A percentile compares a stretch with the other conserved stretches of the same genome.
Evolutionary conservation across 2,797 vertebrate species (phyloP).

Genomic region (Chiropotes sagulatus): DNA sequence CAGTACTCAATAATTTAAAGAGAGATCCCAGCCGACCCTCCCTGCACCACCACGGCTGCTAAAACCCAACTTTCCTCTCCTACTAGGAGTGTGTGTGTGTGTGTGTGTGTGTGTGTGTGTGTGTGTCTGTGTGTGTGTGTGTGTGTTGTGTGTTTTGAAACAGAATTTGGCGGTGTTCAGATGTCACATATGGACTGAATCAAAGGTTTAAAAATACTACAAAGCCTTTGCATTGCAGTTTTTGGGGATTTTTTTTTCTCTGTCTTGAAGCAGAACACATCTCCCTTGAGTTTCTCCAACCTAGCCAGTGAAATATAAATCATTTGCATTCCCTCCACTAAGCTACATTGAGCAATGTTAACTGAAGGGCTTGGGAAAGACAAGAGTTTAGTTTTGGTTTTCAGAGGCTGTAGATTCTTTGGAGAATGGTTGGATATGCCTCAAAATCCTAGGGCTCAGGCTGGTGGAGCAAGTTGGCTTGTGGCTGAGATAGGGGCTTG

Average conservation of each 20-base stretch:
- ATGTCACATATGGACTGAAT: conserved; percentile 85
- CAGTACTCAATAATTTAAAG: conserved; percentile 61
- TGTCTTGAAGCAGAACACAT: conserved; percentile 79
- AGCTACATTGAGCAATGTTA: conserved; percentile 71
- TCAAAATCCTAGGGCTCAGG: neutral
- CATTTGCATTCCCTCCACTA: conserved; percentile 72
- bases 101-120: conserved; percentile 61
- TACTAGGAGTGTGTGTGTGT: conserved; percentile 32
- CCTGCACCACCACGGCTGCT: conserved; percentile 24
- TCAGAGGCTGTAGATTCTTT: conserved; percentile 55
- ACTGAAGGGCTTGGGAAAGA: conserved; percentile 66
- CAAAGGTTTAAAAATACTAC: conserved; percentile 84
- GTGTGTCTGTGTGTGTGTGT: conserved; percentile 66
- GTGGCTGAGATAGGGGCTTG: neutral
- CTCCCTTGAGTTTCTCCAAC: conserved; percentile 78
- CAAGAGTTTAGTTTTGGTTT: conserved; percentile 57
- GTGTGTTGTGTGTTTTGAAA: conserved; percentile 68
- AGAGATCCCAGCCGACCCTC: conserved; percentile 26
- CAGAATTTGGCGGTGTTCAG: conserved; percentile 79
- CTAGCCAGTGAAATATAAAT: conserved; percentile 79
- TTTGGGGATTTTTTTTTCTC: conserved; percentile 30
- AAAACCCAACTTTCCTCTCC: conserved; percentile 75
- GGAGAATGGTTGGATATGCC: conserved; percentile 23
- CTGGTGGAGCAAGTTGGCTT: conserved; percentile 31
- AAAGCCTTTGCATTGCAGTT: conserved; percentile 79